Conservation (phyloP, 2,797 vertebrate species). For the Chromis chromis region DNA sequence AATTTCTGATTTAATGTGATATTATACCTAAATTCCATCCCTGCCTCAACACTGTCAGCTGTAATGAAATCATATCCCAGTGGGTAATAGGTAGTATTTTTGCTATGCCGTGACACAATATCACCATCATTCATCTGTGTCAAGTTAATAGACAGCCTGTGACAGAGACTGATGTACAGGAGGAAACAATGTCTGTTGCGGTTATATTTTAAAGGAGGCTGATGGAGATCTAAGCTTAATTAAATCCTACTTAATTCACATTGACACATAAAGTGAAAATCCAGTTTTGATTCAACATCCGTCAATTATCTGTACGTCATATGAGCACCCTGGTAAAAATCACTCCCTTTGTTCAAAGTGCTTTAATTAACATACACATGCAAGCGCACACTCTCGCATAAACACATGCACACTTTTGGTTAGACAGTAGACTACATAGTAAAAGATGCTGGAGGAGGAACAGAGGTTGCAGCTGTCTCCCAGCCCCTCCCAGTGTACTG, state of each 20-base stretch:
- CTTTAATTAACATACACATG: constrained; percentile 48
- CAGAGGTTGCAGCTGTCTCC: constrained; percentile 86
- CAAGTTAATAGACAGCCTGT: constrained; percentile 8
- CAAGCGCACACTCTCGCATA: constrained; percentile 13
- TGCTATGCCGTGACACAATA: neutral
- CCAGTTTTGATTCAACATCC: constrained; percentile 12
- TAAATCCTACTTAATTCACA: constrained; percentile 31
- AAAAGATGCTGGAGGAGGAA: neutral
- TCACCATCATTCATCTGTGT: neutral
- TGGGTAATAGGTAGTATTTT: neutral
- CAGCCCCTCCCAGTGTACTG: constrained; percentile 66
- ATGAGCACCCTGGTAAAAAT: neutral
- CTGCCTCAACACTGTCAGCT: neutral
- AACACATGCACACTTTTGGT: constrained; percentile 52
- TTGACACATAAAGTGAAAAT: constrained; percentile 27
- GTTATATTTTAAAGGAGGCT: constrained; percentile 8
- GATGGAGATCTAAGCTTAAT: constrained; percentile 23
- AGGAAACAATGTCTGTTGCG: constrained; percentile 8
- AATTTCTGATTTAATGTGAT: neutral
- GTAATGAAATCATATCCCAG: constrained; percentile 1
- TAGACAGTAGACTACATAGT: constrained; percentile 35
- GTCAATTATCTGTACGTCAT: constrained; percentile 26
- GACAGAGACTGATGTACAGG: neutral
- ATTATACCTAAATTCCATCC: neutral
- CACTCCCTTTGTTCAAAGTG: constrained; percentile 54